Evolutionary conservation across 1,140 invertebrate genomes (phyloP), one percentile per base, ranked within the genome.

Genomic region (Pachypeltis micranthus): DNA sequence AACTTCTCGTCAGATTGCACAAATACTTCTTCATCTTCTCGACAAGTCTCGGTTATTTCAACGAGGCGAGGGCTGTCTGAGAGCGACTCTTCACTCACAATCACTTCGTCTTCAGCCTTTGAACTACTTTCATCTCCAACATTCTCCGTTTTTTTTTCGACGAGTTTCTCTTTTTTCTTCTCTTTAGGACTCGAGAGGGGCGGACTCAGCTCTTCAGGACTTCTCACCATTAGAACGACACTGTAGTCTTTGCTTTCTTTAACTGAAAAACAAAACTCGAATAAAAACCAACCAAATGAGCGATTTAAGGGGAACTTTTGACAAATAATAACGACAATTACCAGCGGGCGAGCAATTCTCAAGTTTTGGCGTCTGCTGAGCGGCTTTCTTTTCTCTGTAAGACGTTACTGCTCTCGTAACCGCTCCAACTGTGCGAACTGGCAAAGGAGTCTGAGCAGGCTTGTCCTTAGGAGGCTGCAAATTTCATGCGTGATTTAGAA

Each of bases 371-470:
- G 34, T 24, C 25, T 67, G 59, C 44, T 66, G 68, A 54, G 66
- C 66, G 31, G 68, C 64, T 39, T 66, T 63, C 65, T 75, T 72
- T 23, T 70, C 70, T 27, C 73, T 67, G 59, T 70, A 71, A 64
- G 67, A 71, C 4, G 81, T 75, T 31, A 80, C 80, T 1, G 81
- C 81, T 64, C 82, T 71, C 16, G 83, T 84, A 12, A 84, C 79
- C 56, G 82, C 82, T 55, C 83, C 82, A 10, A 82, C 81, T 64
- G 80, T 81, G 34, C 82, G 70, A 67, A 81, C 70, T 65, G 78
- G 74, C 71, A 63, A 74, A 70, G 69, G 76, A 72, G 74, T 76
- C 74, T 71, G 67, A 7, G 65, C 59, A 24, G 65, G 34, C 21
- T 51, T 51, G 47, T 51, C 47, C 19, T 51, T 51, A 4, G 21